A percentile compares a stretch with the other conserved stretches of the same genome.
Evolutionary conservation across 2,797 vertebrate species (phyloP).

Genomic region (Columba guinea): DNA sequence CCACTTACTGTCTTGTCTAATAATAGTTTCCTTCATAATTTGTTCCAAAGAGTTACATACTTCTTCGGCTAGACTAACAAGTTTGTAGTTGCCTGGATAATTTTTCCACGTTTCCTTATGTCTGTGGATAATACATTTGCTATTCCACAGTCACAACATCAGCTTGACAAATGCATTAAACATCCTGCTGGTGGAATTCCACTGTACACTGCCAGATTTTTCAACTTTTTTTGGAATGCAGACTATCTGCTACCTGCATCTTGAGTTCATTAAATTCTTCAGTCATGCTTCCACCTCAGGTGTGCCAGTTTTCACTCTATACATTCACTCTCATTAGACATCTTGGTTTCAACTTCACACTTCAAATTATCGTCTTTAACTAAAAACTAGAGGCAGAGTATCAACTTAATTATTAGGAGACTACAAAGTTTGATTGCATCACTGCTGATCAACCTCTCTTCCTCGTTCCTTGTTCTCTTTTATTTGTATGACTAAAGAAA

Average conservation of each 20-base stretch:
- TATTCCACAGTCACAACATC: slow-evolving; percentile 32
- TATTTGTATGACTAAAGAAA: slow-evolving; percentile 34
- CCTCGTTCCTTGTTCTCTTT: slow-evolving; percentile 50
- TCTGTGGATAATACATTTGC: slow-evolving; percentile 27
- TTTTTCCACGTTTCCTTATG: slow-evolving; percentile 33
- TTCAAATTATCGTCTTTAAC: neutral
- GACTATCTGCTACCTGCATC: slow-evolving; percentile 24
- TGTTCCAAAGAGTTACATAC: slow-evolving; percentile 26
- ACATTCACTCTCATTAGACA: neutral
- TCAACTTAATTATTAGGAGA: neutral
- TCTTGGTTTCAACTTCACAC: slow-evolving; percentile 7
- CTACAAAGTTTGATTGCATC: slow-evolving; percentile 9
- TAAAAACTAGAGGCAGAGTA: slow-evolving; percentile 6
- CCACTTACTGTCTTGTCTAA: slow-evolving; percentile 2
- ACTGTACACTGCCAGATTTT: neutral
- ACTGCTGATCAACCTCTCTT: slow-evolving; percentile 1
- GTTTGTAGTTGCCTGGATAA: slow-evolving; percentile 33
- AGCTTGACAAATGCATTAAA: slow-evolving; percentile 50
- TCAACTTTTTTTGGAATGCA: neutral
- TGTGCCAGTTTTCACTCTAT: neutral
- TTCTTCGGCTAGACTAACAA: slow-evolving; percentile 33
- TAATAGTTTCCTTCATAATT: slow-evolving; percentile 5
- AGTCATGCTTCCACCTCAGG: neutral
- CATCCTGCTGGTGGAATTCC: slow-evolving; percentile 40
- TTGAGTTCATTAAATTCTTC: neutral